Percentiles rank a stretch among this genome's conserved stretches.
phyloP scores from a whole-genome alignment of 1,140 invertebrate genomes.

The Calephelis virginiensis region DNA sequence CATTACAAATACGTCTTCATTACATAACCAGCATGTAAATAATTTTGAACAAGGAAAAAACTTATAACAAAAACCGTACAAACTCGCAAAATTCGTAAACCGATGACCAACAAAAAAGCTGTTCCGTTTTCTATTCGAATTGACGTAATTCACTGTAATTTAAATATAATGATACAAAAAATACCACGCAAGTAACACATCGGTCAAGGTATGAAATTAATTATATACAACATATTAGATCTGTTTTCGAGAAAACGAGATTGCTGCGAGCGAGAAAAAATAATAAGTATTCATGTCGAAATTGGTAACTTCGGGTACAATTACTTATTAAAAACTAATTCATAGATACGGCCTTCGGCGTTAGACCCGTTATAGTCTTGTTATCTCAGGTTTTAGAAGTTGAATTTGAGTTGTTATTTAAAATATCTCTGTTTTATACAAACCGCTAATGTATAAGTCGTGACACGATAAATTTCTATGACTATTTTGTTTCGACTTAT shows the following conservation, averaged over 20 bases:
- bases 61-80: conserved; percentile 44
- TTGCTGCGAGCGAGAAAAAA: conserved; percentile 60
- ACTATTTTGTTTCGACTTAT: not conserved
- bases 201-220: conserved; percentile 72
- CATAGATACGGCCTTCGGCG: conserved; percentile 46
- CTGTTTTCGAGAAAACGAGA: conserved; percentile 74
- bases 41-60: conserved; percentile 29
- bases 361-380: conserved; percentile 38
- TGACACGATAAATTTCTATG: conserved; percentile 10
- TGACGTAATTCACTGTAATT: conserved; percentile 68
- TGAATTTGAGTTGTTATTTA: conserved; percentile 39
- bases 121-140: conserved; percentile 56
- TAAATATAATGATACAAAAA: conserved; percentile 69
- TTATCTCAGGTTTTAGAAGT: conserved; percentile 35
- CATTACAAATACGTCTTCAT: too few species aligned
- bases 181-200: conserved; percentile 56
- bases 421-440: conserved; percentile 19
- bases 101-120: conserved; percentile 45
- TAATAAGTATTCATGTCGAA: conserved; percentile 64
- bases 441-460: conserved; percentile 15
- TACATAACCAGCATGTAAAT: too few species aligned
- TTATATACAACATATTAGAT: conserved; percentile 73
- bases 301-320: conserved; percentile 67
- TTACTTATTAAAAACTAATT: conserved; percentile 64
- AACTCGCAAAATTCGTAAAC: conserved; percentile 60